Evolutionary conservation across 64 coral and sea anemone genomes (phyloP), one percentile per base, ranked within the genome.

Genomic region (Montipora foliosa): DNA sequence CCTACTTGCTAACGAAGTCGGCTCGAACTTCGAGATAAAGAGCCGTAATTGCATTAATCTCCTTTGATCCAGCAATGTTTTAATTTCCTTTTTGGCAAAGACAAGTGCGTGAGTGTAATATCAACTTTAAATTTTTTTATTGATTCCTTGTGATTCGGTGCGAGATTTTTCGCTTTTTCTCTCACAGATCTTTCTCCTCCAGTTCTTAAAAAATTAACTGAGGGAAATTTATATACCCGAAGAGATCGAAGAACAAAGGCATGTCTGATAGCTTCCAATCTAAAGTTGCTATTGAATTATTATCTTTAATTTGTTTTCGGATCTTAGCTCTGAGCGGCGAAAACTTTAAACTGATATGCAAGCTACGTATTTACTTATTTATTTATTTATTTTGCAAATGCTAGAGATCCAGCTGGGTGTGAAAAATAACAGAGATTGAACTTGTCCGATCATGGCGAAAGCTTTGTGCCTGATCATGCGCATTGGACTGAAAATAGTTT

Each of bases 21-120:
- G 64, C 46, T n/a, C 82, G 45, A 86, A 6, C 7, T 21, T 10
- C 82, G 44, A 7, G 82, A 86, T 86, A 86, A 86, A 86, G 60
- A 71, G 66, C 66, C 45, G 49, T 86, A 86, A 86, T 86, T 86
- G 82, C 46, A 86, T 86, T 86, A 71, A 86, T 86, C 82, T 86
- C 66, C 47, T 47, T 73, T 86, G 66, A 86, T 62, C 64, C 67
- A 86, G 7, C 62, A 46, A 20, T 86, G 82, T 67, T 86, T 86
- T 86, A 86, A 86, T 86, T 86, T 86, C 82, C 82, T 86, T 50
- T 86, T 86, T 86, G 67, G 12, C 46, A 50, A 72, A 86, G 82
- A 67, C 62, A 70, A 70, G 44, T 72, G 66, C 62, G 49, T 71
- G 16, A 86, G 45, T 22, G 62, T 71, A 50, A 68, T 50, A 86